Evolutionary conservation across 1,140 invertebrate genomes (phyloP).

Genomic region (Heliconius congener): DNA sequence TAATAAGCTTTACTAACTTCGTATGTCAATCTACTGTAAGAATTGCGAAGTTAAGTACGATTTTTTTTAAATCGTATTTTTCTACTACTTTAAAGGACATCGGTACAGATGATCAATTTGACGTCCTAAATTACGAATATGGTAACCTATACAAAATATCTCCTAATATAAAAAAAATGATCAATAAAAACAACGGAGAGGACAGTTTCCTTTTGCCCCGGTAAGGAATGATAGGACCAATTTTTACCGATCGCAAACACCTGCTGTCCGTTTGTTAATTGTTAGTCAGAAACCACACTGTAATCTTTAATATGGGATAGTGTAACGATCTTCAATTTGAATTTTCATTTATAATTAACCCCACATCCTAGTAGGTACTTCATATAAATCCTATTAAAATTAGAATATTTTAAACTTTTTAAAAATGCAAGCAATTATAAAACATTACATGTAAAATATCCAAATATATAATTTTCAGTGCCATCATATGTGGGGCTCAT

Average conservation of each 20-base stretch:
- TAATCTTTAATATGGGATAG: constrained; percentile 71
- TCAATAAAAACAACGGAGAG: constrained; percentile 51
- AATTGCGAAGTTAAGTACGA: constrained; percentile 13
- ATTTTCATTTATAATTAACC: constrained; percentile 12
- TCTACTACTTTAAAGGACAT: constrained; percentile 2
- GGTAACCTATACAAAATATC: constrained; percentile 28
- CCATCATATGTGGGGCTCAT: neutral
- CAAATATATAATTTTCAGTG: neutral
- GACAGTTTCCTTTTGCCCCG: constrained; percentile 60
- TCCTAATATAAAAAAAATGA: constrained; percentile 64
- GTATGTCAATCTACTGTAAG: constrained; percentile 1
- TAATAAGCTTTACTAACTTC: constrained; percentile 14
- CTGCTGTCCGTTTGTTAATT: constrained; percentile 46
- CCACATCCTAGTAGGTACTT: neutral
- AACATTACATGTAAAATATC: neutral
- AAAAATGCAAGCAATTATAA: constrained; percentile 8
- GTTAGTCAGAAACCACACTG: constrained; percentile 62
- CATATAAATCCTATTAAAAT: constrained; percentile 2
- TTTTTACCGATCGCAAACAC: constrained; percentile 75
- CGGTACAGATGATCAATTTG: neutral
- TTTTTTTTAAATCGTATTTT: constrained; percentile 3
- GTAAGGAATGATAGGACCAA: constrained; percentile 81
- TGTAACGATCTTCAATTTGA: constrained; percentile 23
- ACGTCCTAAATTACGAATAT: neutral
- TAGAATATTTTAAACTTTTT: neutral